A percentile compares a stretch with the other conserved stretches of the same genome.
phyloP scores from a whole-genome alignment of 1,140 invertebrate species.

The Nixonia krombeini region DNA sequence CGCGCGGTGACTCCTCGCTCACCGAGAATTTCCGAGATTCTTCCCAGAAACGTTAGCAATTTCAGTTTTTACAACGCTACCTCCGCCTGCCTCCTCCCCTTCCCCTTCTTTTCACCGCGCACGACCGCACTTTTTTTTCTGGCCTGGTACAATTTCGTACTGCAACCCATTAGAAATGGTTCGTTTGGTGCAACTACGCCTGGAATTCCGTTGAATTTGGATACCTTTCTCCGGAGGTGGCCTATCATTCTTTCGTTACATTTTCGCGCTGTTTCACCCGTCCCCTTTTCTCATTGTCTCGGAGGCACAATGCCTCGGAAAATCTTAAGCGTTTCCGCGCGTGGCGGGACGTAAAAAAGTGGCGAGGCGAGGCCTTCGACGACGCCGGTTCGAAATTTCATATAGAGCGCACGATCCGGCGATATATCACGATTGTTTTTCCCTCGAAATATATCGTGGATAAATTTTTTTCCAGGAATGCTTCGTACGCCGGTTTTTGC shows the following conservation, averaged over 20 bases:
- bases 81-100: slow-evolving; percentile 2
- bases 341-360: too few species aligned
- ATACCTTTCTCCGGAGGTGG: slow-evolving; percentile 5
- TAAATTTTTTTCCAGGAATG: too few species aligned
- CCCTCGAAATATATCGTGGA: background rate
- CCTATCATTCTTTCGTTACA: slow-evolving; percentile 22
- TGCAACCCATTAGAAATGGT: slow-evolving; percentile 30
- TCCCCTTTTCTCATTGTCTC: slow-evolving; percentile 1
- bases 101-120: slow-evolving; percentile 2
- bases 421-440: too few species aligned
- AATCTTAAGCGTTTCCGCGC: too few species aligned
- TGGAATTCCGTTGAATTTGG: slow-evolving; percentile 17
- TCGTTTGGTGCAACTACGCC: slow-evolving; percentile 20
- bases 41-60: slow-evolving; percentile 23
- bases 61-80: slow-evolving; percentile 20
- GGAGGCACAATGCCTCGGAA: too few species aligned
- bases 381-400: too few species aligned
- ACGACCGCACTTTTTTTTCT: too few species aligned
- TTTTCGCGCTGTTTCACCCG: background rate
- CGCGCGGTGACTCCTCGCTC: slow-evolving; percentile 25
- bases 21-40: slow-evolving; percentile 32
- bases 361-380: too few species aligned
- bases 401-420: too few species aligned
- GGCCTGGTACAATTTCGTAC: slow-evolving; percentile 13
- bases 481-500: too few species aligned